A percentile compares a stretch with the other conserved stretches of the same genome.
Conservation (phyloP, 2,888 invertebrate genomes). For the Willowsia nigromaculata region DNA sequence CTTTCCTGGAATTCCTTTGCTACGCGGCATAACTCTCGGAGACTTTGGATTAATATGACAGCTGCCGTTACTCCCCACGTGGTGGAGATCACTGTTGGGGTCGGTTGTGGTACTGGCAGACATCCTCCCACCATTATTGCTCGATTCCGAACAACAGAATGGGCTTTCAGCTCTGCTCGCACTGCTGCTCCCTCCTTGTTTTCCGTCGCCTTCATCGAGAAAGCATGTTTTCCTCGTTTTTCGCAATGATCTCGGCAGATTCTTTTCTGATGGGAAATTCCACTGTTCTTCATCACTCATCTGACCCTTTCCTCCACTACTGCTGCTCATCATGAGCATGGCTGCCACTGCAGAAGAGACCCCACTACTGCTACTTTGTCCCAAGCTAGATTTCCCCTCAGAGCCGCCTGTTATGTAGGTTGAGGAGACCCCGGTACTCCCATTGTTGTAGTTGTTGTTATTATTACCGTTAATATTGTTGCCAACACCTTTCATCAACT, state of each 20-base stretch:
- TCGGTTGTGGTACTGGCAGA: constrained; percentile 27
- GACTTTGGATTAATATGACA: constrained; percentile 43
- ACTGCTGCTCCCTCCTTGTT: neutral
- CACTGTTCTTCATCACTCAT: constrained; percentile 75
- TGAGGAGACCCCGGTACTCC: constrained; percentile 37
- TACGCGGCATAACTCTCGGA: constrained; percentile 51
- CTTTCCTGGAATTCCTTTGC: constrained; percentile 19
- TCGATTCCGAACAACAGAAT: constrained; percentile 36
- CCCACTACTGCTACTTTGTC: constrained; percentile 52
- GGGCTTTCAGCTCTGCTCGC: constrained; percentile 37
- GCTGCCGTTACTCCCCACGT: constrained; percentile 23
- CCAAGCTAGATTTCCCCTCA: constrained; percentile 64
- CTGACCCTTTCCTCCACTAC: constrained; percentile 47
- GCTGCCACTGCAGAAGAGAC: constrained; percentile 41
- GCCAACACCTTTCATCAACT: constrained; percentile 8
- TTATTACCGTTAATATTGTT: neutral
- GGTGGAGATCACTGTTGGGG: constrained; percentile 38
- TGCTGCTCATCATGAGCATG: constrained; percentile 70
- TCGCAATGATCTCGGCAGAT: constrained; percentile 77
- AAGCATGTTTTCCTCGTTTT: constrained; percentile 78
- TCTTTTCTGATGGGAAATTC: constrained; percentile 78
- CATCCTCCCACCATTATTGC: constrained; percentile 4
- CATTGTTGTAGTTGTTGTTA: neutral
- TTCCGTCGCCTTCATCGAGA: constrained; percentile 72
- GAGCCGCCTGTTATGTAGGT: constrained; percentile 59